Evolutionary conservation across 2,888 invertebrate species (phyloP).

Genomic region (Melanophora roralis): DNA sequence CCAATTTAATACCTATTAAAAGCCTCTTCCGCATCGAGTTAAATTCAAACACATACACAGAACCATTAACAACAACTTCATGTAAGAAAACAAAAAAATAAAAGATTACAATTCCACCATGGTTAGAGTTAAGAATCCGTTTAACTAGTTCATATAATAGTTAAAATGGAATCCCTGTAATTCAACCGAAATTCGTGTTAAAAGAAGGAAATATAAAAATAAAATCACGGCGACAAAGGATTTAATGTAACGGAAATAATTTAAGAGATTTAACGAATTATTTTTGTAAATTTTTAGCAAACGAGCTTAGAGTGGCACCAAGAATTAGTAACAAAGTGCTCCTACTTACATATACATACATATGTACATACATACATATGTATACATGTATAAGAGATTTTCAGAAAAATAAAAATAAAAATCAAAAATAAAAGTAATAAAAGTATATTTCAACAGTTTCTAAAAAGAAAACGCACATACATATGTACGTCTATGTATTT

Average conservation of each 20-base stretch:
- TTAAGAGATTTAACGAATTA: slow-evolving; percentile 58
- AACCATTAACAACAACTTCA: slow-evolving; percentile 12
- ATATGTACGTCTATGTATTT: no score
- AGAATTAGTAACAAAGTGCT: slow-evolving; percentile 2
- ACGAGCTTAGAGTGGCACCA: not conserved
- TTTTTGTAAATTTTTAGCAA: slow-evolving; percentile 27
- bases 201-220: not conserved
- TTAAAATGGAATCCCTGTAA: slow-evolving; percentile 2
- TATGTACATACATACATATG: no score
- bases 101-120: slow-evolving; percentile 35
- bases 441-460: not conserved
- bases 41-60: slow-evolving; percentile 25
- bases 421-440: not conserved
- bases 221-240: slow-evolving; percentile 49
- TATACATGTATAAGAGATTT: not conserved
- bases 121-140: slow-evolving; percentile 22
- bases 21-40: slow-evolving; percentile 53
- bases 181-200: no score
- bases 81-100: slow-evolving; percentile 8
- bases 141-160: slow-evolving; percentile 26
- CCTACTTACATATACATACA: no score
- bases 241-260: slow-evolving; percentile 62
- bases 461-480: no score
- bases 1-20: slow-evolving; percentile 60
- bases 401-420: not conserved